These are phyloP conservation scores for Zaprionus ghesquierei DNA, from an alignment of 1,140 invertebrate genomes.

Conservation along the genomic window DNA sequence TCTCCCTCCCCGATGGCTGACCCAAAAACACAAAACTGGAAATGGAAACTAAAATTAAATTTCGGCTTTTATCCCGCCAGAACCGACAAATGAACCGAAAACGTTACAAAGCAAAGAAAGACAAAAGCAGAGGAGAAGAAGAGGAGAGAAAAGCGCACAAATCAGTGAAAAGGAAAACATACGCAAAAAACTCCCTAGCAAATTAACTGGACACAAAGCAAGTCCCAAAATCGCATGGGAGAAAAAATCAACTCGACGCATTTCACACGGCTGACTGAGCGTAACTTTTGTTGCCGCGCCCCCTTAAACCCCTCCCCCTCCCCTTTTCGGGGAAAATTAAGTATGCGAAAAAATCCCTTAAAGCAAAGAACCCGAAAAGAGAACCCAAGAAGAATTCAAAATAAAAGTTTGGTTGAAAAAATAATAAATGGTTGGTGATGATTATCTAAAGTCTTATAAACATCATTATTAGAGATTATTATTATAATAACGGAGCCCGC, in stretches of 20 bases:
- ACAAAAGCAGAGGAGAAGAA: background rate
- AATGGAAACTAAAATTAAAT: constrained; percentile 12
- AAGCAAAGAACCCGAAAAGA: constrained; percentile 9
- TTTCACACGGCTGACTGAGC: constrained; percentile 63
- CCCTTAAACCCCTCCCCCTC: background rate
- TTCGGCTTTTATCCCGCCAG: background rate
- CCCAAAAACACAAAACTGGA: background rate
- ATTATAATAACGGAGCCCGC: background rate
- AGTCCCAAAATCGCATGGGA: constrained; percentile 38
- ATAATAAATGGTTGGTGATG: constrained; percentile 37
- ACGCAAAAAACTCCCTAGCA: constrained; percentile 20
- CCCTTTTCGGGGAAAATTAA: background rate
- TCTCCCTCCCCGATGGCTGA: background rate
- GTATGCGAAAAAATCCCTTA: constrained; percentile 3
- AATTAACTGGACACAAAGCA: constrained; percentile 50
- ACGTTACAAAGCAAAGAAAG: constrained; percentile 19
- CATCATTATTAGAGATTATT: constrained; percentile 47
- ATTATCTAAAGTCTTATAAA: constrained; percentile 54
- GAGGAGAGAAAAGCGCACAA: constrained; percentile 20
- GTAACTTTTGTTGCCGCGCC: constrained; percentile 63
- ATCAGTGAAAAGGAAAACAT: constrained; percentile 51
- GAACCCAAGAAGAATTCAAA: constrained; percentile 35
- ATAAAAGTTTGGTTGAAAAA: constrained; percentile 44
- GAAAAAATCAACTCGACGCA: constrained; percentile 69
- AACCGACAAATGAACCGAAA: constrained; percentile 56